These are phyloP conservation scores for Empis stercorea DNA, from an alignment of 2,888 invertebrate genomes.

Conservation along the genomic window DNA sequence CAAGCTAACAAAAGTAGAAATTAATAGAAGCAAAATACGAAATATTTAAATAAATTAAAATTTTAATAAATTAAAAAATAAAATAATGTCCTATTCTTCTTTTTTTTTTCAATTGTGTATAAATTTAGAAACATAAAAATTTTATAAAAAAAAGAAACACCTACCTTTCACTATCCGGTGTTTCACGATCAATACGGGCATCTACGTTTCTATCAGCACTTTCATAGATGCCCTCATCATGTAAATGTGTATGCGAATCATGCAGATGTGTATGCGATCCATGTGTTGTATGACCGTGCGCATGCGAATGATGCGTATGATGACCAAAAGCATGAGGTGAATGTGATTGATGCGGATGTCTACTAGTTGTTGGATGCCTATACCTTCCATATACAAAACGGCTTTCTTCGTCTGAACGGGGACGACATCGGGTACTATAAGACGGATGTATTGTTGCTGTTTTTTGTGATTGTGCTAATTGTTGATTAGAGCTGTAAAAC, in stretches of 20 bases:
- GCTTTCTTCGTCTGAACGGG: conserved; percentile 53
- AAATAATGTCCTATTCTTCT: neutral
- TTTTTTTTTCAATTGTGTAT: neutral
- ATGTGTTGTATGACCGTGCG: conserved; percentile 37
- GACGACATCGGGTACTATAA: conserved; percentile 45
- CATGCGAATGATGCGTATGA: conserved; percentile 38
- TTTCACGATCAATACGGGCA: conserved; percentile 60
- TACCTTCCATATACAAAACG: conserved; percentile 63
- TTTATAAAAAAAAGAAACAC: no score
- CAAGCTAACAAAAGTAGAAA: neutral
- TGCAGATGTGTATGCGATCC: conserved; percentile 39
- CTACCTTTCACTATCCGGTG: conserved; percentile 83
- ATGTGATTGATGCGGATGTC: conserved; percentile 42
- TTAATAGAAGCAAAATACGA: neutral
- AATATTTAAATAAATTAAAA: neutral
- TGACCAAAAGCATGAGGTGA: conserved; percentile 39
- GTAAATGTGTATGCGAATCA: conserved; percentile 44
- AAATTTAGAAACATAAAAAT: neutral
- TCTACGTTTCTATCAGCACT: conserved; percentile 61
- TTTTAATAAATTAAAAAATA: neutral
- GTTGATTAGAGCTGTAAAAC: conserved; percentile 36
- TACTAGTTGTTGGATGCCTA: conserved; percentile 37
- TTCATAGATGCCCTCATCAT: conserved; percentile 77
- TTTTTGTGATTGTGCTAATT: conserved; percentile 39
- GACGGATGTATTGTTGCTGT: conserved; percentile 39